A percentile compares a stretch with the other conserved stretches of the same genome.
phyloP scores from a whole-genome alignment of 2,113 vertebrate genomes.

The Phaethon lepturus region DNA sequence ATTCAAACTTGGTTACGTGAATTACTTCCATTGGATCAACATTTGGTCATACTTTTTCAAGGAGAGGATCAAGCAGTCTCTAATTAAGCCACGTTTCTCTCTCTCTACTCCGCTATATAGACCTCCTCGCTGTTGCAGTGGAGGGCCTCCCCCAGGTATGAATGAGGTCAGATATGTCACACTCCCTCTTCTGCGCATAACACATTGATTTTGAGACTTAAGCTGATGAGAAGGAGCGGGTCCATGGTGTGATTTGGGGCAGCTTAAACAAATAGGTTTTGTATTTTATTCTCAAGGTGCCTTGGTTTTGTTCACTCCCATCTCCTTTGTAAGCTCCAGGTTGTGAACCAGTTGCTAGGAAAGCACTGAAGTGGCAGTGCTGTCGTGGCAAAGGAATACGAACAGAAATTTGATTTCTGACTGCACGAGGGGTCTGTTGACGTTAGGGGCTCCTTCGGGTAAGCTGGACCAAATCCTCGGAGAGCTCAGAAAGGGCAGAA shows the following conservation, averaged over 20 bases:
- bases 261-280: neutral
- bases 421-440: neutral
- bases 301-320: neutral
- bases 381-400: neutral
- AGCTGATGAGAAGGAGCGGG: neutral
- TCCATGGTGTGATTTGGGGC: neutral
- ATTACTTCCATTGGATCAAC: neutral
- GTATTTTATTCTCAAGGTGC: neutral
- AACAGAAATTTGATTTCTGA: neutral
- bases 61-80: neutral
- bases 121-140: neutral
- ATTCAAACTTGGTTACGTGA: neutral
- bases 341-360: neutral
- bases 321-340: neutral
- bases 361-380: neutral
- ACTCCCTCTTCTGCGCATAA: neutral
- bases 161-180: neutral
- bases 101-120: neutral
- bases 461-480: neutral
- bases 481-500: neutral
- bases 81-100: neutral
- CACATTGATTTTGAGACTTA: neutral
- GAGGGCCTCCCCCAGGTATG: neutral
- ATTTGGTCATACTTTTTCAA: neutral
- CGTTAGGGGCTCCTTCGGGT: neutral